Conservation (phyloP, 2,888 invertebrate genomes). For the Bimastos eiseni region DNA sequence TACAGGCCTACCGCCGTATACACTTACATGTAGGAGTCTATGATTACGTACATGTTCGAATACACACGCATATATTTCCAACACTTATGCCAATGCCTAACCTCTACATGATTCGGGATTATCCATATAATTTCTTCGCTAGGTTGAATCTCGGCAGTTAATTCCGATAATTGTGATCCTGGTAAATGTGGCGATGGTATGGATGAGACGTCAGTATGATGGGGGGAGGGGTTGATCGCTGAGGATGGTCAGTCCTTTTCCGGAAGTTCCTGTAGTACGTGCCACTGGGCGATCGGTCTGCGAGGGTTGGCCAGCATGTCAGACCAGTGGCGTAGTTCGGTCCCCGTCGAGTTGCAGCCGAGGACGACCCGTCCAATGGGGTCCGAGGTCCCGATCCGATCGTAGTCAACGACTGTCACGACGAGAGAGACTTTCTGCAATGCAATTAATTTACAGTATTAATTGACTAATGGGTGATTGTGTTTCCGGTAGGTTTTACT, state of each 20-base stretch:
- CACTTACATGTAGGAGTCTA: not conserved
- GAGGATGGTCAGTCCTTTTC: conserved; percentile 69
- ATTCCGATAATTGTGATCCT: not conserved
- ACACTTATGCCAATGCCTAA: not conserved
- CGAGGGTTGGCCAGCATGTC: conserved; percentile 99
- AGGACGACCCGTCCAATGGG: conserved; percentile 91
- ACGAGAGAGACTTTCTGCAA: conserved; percentile 95
- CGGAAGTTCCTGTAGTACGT: conserved; percentile 92
- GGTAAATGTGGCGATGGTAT: not conserved
- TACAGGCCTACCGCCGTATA: not conserved
- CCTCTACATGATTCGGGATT: not conserved
- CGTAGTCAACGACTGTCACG: conserved; percentile 99
- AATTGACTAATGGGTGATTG: conserved; percentile 62
- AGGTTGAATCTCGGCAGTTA: not conserved
- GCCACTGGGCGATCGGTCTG: conserved; percentile 99
- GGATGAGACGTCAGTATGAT: not conserved
- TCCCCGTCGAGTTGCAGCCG: conserved; percentile 97
- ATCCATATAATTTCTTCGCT: not conserved
- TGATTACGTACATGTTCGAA: not conserved
- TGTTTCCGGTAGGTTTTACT: too few relatives aligned
- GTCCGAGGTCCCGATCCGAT: conserved; percentile 98
- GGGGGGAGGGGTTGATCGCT: not conserved
- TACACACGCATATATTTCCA: not conserved
- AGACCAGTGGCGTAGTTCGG: conserved; percentile 98
- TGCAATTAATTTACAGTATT: not conserved